These are phyloP conservation scores for Lagocephalus sceleratus DNA, from an alignment of 2,797 vertebrate genomes.

Conservation along the genomic window DNA sequence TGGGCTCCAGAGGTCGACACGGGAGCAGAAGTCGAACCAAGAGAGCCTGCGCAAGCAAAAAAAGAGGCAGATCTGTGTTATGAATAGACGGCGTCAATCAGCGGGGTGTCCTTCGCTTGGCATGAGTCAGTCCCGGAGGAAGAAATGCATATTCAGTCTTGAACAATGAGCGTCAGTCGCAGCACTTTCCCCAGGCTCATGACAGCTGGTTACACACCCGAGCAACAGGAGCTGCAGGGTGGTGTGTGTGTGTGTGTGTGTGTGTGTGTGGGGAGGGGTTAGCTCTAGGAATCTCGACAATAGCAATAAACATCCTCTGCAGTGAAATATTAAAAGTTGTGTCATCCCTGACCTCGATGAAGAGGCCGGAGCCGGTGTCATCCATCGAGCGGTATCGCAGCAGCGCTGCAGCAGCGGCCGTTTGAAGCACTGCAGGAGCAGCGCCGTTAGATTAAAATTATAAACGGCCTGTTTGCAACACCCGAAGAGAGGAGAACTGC, in stretches of 20 bases:
- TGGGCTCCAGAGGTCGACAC: slow-evolving; percentile 30
- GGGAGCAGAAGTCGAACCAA: slow-evolving; percentile 20
- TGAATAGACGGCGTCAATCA: slow-evolving; percentile 75
- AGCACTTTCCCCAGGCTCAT: slow-evolving; percentile 48
- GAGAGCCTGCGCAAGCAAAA: slow-evolving; percentile 10
- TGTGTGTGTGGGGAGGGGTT: slow-evolving; percentile 30
- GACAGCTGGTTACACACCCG: slow-evolving; percentile 54
- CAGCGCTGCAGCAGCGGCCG: too few relatives aligned
- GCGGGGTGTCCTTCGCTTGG: slow-evolving; percentile 65
- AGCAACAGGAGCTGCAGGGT: slow-evolving; percentile 40
- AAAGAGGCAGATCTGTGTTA: slow-evolving; percentile 38
- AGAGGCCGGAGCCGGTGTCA: too few relatives aligned
- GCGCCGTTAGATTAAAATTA: too few relatives aligned
- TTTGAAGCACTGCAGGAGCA: too few relatives aligned
- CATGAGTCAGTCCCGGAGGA: slow-evolving; percentile 60
- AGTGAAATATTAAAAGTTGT: slow-evolving; percentile 44
- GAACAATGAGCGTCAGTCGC: slow-evolving; percentile 68
- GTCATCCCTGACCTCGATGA: too few relatives aligned
- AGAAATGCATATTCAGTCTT: slow-evolving; percentile 63
- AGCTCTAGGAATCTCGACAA: slow-evolving; percentile 24
- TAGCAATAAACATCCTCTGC: slow-evolving; percentile 24
- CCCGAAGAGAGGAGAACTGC: too few relatives aligned
- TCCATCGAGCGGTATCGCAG: too few relatives aligned
- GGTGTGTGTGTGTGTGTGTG: too few relatives aligned
- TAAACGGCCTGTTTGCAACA: slow-evolving; percentile 15